These are phyloP conservation scores for Calypte anna DNA, from an alignment of 2,113 vertebrate genomes.

Conservation along the genomic window DNA sequence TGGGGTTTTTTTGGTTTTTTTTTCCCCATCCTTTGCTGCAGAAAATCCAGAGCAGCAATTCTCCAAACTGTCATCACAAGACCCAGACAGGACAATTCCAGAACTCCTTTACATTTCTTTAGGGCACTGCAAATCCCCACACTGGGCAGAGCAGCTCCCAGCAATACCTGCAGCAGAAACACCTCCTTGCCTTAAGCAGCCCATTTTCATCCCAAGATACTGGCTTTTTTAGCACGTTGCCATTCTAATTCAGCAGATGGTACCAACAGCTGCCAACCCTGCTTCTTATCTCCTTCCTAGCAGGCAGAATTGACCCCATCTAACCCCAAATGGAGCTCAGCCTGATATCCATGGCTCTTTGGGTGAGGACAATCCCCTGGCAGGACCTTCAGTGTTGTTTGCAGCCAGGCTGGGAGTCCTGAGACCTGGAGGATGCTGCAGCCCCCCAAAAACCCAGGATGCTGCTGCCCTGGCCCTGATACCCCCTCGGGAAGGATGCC, in stretches of 20 bases:
- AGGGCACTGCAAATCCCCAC: background rate
- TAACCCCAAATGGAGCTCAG: background rate
- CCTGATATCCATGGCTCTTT: background rate
- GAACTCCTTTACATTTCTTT: background rate
- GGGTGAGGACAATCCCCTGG: background rate
- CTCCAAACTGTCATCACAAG: background rate
- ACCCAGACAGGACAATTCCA: background rate
- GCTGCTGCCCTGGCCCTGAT: background rate
- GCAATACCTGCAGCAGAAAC: constrained; percentile 21
- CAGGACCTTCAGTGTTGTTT: background rate
- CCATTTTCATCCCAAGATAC: background rate
- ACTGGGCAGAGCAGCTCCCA: background rate
- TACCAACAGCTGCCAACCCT: constrained; percentile 42
- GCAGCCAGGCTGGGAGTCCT: background rate
- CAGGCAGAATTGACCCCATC: background rate
- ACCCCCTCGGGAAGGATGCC: background rate
- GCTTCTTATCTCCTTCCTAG: constrained; percentile 28
- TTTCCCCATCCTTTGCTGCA: background rate
- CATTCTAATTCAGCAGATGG: constrained; percentile 46
- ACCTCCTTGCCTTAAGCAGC: constrained; percentile 1
- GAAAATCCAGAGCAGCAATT: background rate
- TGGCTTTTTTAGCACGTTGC: constrained; percentile 12
- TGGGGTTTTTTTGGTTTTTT: background rate
- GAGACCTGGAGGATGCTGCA: background rate
- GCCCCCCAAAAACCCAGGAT: background rate